Base-by-base conservation (phyloP, 2,797 vertebrate genomes). In the Gastrophryne carolinensis region DNA sequence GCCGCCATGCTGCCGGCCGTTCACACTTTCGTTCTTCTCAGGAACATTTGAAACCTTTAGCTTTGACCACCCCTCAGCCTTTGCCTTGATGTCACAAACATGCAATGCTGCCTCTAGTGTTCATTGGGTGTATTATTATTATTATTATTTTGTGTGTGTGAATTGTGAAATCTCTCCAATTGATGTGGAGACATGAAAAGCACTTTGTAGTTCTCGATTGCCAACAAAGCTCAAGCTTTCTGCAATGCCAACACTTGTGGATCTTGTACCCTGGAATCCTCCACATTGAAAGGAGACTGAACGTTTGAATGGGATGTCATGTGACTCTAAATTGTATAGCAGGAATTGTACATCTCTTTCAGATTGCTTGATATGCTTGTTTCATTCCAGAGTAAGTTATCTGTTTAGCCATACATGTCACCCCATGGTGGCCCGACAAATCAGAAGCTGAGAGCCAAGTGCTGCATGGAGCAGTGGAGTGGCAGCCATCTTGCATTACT, bases 171-270 rank as follows among this genome's bases (percentile, higher is more conserved):
- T 86, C 83, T 81, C 88, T 90, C 90, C 89, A 82, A 89, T 90
- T 83, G 82, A 75, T 86, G 85, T 87, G 87, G 93, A 87, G 90
- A 82, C 88, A 32, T 89, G 82, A 84, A 65, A 95, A 95, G 95
- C 96, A 98, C 96, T 98, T 97, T 98, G 90, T 94, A 93, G 88
- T 92, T 91, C 93, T 92, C 91, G 86, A 91, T 94, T 96, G 94
- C 93, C 94, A 95, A 95, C 88, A 87, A 86, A 87, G 86, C 88
- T 83, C 84, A 86, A 84, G 85, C 86, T 91, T 89, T 88, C 82
- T 92, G 87, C 85, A 86, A 94, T 92, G 93, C 92, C 92, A 94
- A 90, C 83, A 83, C 82, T 85, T 90, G 86, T 86, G 87, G 70
- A 85, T 82, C 74, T 83, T 47, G 86, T 86, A 81, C 41, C 68